phyloP scores from a whole-genome alignment of 1,140 invertebrate genomes.

The Proctacanthus coquilletti region DNA sequence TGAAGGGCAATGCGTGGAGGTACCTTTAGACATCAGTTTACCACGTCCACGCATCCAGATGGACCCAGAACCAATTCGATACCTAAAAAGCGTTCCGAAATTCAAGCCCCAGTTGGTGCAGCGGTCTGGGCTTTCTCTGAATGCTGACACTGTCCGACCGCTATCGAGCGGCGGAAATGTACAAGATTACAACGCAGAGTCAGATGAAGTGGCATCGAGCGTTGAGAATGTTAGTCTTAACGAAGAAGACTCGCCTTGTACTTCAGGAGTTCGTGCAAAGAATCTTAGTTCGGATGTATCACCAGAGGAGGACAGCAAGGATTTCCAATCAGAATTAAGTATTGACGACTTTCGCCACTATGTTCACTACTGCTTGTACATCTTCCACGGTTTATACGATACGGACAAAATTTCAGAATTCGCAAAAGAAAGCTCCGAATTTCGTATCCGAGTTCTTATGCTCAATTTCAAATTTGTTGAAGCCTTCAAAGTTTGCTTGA shows the following conservation, averaged over 20 bases:
- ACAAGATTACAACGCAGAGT: slow-evolving; percentile 22
- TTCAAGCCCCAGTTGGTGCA: slow-evolving; percentile 23
- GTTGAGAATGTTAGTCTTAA: slow-evolving; percentile 24
- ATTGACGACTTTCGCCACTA: slow-evolving; percentile 20
- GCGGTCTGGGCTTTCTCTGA: slow-evolving; percentile 19
- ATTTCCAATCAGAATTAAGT: slow-evolving; percentile 3
- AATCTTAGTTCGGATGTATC: slow-evolving; percentile 17
- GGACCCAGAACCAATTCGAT: slow-evolving; percentile 21
- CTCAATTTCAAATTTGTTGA: slow-evolving; percentile 27
- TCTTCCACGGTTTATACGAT: slow-evolving; percentile 37
- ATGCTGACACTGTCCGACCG: slow-evolving; percentile 10
- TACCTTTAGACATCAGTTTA: slow-evolving; percentile 24
- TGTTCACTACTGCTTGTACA: slow-evolving; percentile 38
- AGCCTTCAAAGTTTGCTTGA: slow-evolving; percentile 22
- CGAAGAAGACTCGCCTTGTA: slow-evolving; percentile 14
- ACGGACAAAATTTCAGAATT: slow-evolving; percentile 32
- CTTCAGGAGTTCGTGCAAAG: slow-evolving; percentile 10
- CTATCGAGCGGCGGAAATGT: slow-evolving; percentile 15
- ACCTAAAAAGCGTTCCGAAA: slow-evolving; percentile 25
- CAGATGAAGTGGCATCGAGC: slow-evolving; percentile 25
- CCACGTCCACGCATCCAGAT: slow-evolving; percentile 23
- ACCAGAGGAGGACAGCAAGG: slow-evolving; percentile 21
- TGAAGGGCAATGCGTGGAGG: slow-evolving; percentile 25
- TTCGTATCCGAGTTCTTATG: slow-evolving; percentile 26
- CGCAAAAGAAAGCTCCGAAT: slow-evolving; percentile 18